Evolutionary conservation across 2,888 invertebrate species (phyloP), one percentile per base, ranked within the genome.

Genomic region (Sarcophaga variegata): DNA sequence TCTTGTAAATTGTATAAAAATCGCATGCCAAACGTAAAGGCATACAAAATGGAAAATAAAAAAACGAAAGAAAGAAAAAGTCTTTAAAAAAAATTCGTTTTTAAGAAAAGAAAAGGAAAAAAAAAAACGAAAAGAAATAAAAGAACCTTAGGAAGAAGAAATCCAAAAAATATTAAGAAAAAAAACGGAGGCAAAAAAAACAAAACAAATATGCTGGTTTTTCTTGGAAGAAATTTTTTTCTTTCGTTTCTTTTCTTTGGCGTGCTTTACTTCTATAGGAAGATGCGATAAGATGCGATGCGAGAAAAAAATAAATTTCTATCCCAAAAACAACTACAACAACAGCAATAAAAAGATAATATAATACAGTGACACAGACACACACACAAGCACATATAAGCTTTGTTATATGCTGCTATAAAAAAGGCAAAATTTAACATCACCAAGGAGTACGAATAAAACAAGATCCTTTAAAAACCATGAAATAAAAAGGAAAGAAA

Each of bases 101-200:
- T 27, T 37, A 37, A 37, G 37, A 37, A 37, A 37, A 37, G 37
- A 71, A 25, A 59, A 37, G 22, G 69, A 59, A 62, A 77, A 5
- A 70, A 22, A 60, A 27, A 76, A 63, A 8, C 1, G 3, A 8
- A 37, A 37, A 2, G 8, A 37, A 37, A 37, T 8, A 0, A 54
- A 17, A 54, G 10, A 81, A 47, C 45, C 71, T 22, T 62, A n/a
- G n/a, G 62, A 83, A 83, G 77, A 86, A 87, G 84, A 86, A 88
- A 83, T 54, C 54, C 54, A 54, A 17, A 54, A 54, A 54, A 14
- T 54, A 54, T 14, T 88, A 70, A 78, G 83, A 67, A 75, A 88
- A 75, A 88, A 87, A 88, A 87, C 81, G 79, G 25, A 80, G 71
- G 81, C 85, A 88, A 85, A 86, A 88, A 54, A 11, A 25, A 69